Percentiles rank a stretch among this genome's conserved stretches.
phyloP scores from a whole-genome alignment of 1,140 invertebrate species.

The Drosophila sucinea region DNA sequence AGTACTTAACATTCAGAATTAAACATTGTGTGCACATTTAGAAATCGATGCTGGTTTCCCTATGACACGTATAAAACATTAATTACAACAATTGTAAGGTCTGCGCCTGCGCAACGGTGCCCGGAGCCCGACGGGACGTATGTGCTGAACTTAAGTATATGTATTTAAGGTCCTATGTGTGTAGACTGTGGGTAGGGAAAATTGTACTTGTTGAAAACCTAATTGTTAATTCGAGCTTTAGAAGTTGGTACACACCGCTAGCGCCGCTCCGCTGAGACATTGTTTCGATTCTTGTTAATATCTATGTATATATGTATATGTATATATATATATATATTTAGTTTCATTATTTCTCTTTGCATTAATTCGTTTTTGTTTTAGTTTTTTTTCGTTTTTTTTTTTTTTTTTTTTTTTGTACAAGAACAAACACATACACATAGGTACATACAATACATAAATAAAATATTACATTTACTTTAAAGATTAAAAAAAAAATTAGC shows the following conservation, averaged over 20 bases:
- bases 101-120: conserved; percentile 73
- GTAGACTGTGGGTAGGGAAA: conserved; percentile 40
- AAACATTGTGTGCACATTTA: conserved; percentile 35
- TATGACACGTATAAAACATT: conserved; percentile 60
- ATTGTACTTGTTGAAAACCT: conserved; percentile 64
- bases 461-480: conserved; percentile 47
- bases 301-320: conserved; percentile 37
- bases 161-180: conserved; percentile 20
- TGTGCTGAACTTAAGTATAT: conserved; percentile 45
- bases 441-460: conserved; percentile 54
- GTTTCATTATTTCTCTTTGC: conserved; percentile 20
- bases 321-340: conserved; percentile 31
- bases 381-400: conserved; percentile 28
- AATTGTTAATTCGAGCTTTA: conserved; percentile 69
- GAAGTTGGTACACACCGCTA: conserved; percentile 48
- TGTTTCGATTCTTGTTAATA: conserved; percentile 29
- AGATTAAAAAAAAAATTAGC: conserved; percentile 43
- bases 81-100: conserved; percentile 42
- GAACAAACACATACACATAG: conserved; percentile 64
- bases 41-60: conserved; percentile 16
- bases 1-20: conserved; percentile 53
- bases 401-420: conserved; percentile 62
- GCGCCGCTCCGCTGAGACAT: conserved; percentile 47
- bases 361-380: conserved; percentile 28
- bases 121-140: conserved; percentile 42